Base-by-base conservation (phyloP, 2,113 vertebrate species). In the Campylomormyrus tamandua region DNA sequence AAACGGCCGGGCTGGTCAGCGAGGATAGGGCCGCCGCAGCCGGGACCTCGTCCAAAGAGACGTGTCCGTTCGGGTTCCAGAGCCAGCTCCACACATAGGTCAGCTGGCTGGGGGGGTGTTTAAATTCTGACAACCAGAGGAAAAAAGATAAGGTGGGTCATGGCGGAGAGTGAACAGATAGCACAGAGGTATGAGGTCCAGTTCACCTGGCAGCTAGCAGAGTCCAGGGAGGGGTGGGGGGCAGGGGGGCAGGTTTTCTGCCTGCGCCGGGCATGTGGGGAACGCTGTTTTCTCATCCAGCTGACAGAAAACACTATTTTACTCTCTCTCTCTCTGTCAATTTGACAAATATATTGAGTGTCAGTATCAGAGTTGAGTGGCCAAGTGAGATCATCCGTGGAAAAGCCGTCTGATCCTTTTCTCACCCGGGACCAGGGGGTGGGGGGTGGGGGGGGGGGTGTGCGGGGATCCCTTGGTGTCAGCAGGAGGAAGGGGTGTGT, bases 361-460 rank as follows among this genome's bases (percentile, higher is more conserved):
- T n/a, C 77, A 45, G 77, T 90, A 87, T 89, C 89, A 91, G 87
- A 88, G 89, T 83, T 87, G 35, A 74, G 87, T 21, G 52, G 56
- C 27, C 15, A 83, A 56, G 66, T 48, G 80, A 88, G 66, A 46
- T 42, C 48, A 39, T 84, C 42, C 83, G 52, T 90, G 84, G 53
- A 70, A 45, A 39, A 88, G 42, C 52, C 88, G 48, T 13, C 58
- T 62, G 70, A 50, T 53, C 86, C 15, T 42, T 21, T 56, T 13
- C 19, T 66, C 49, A 88, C n/a, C 11, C 35, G n/a, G 17, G 45
- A 62, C 39, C 2, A 11, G 48, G 48, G 21, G 46, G 13, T 49
- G 35, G 77, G 0, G 19, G 17, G 1, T 19, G n/a, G n/a, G 80
- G 48, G 8, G 11, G 17, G 5, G 3, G 17, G 77, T 3, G 17